These are phyloP conservation scores for Pemphredon lugubris DNA, from an alignment of 2,888 invertebrate genomes.

Conservation along the genomic window DNA sequence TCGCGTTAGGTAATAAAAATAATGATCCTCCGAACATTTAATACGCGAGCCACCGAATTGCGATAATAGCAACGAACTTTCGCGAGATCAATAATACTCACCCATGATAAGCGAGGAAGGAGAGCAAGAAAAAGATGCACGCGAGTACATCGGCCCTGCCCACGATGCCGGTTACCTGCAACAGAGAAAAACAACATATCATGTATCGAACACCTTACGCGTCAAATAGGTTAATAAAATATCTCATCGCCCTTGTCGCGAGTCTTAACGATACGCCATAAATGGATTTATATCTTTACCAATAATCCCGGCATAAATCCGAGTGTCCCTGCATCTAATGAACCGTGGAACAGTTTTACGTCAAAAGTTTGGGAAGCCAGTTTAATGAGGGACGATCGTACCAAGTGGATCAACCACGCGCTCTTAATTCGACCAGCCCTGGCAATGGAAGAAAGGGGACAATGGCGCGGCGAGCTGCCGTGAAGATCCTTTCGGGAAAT, in stretches of 20 bases:
- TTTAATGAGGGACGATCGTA: constrained; percentile 21
- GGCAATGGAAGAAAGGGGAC: constrained; percentile 14
- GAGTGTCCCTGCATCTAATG: no score
- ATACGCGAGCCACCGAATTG: no score
- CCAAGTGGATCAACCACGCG: background rate
- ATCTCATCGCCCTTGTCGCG: no score
- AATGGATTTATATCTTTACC: no score
- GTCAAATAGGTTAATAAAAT: background rate
- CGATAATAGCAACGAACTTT: no score
- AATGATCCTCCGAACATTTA: no score
- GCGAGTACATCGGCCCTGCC: constrained; percentile 94
- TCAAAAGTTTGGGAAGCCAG: background rate
- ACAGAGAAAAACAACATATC: constrained; percentile 53
- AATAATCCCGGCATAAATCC: no score
- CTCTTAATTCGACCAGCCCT: background rate
- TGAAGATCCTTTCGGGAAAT: constrained; percentile 50
- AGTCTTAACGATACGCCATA: no score
- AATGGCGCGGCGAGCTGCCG: constrained; percentile 18
- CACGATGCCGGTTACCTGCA: constrained; percentile 93
- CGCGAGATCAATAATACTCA: constrained; percentile 82
- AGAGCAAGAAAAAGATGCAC: constrained; percentile 90
- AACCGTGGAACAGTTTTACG: no score
- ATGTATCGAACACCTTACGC: background rate
- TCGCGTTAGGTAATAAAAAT: no score
- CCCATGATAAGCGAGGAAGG: constrained; percentile 91